Conservation (phyloP, 1,140 invertebrate species). For the Neodiprion pinetum region DNA sequence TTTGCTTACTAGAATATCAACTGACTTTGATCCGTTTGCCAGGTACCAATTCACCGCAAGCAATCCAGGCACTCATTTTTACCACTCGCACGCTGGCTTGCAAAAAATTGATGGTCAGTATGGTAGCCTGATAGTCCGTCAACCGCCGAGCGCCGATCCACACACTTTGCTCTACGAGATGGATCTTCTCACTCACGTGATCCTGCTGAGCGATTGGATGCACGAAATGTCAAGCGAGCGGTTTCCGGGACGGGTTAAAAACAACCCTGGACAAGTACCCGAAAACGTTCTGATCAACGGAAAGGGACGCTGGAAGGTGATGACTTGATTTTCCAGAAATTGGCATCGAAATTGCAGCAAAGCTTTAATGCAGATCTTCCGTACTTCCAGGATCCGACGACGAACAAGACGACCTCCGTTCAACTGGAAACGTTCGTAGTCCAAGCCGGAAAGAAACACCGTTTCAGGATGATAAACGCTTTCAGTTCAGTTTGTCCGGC, state of each 20-base stretch:
- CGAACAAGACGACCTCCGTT: conserved; percentile 19
- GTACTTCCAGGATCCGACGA: conserved; percentile 25
- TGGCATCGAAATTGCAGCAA: neutral
- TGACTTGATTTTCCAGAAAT: neutral
- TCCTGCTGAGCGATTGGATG: conserved; percentile 62
- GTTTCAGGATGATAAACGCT: conserved; percentile 83
- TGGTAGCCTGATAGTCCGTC: conserved; percentile 59
- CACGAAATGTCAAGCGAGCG: conserved; percentile 39
- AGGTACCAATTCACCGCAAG: conserved; percentile 8
- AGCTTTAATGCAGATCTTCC: neutral
- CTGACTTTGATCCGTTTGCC: neutral
- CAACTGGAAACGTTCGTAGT: conserved; percentile 36
- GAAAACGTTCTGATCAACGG: conserved; percentile 11
- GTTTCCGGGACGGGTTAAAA: conserved; percentile 19
- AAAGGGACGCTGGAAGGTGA: conserved; percentile 11
- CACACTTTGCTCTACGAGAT: conserved; percentile 54
- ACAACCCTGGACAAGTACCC: neutral
- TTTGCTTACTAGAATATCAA: too few relatives aligned
- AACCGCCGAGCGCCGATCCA: conserved; percentile 45
- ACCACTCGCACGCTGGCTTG: conserved; percentile 41
- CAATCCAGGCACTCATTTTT: conserved; percentile 7
- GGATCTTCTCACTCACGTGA: conserved; percentile 59
- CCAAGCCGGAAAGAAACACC: conserved; percentile 71
- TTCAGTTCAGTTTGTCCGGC: conserved; percentile 85
- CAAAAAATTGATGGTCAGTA: conserved; percentile 62